Percentiles rank a stretch among this genome's conserved stretches.
These are phyloP conservation scores for Eciton burchellii DNA, from an alignment of 1,140 invertebrate genomes.

Conservation along the genomic window DNA sequence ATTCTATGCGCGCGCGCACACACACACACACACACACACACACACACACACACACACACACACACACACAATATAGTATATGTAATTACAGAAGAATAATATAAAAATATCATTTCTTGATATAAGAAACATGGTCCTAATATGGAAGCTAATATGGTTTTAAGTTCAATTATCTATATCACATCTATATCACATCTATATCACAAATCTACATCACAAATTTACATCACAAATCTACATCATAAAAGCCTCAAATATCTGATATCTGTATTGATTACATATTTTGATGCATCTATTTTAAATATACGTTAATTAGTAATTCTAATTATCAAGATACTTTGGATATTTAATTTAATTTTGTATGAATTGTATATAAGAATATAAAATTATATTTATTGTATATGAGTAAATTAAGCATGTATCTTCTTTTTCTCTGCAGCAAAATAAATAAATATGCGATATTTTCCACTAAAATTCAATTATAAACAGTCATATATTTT, in stretches of 20 bases:
- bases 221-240: no score
- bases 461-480: conserved; percentile 17
- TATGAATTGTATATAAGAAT: conserved; percentile 15
- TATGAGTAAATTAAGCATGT: conserved; percentile 36
- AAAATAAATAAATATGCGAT: conserved; percentile 10
- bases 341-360: conserved; percentile 1
- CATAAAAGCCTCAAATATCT: no score
- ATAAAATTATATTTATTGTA: conserved; percentile 3
- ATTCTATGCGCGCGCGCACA: no score
- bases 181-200: no score
- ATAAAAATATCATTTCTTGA: background rate
- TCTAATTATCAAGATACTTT: conserved; percentile 11
- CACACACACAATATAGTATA: background rate
- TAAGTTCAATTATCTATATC: no score
- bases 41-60: no score
- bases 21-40: no score
- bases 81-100: background rate
- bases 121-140: background rate
- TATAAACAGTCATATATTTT: conserved; percentile 51
- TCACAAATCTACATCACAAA: no score
- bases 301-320: background rate
- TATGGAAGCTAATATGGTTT: no score
- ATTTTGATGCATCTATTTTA: no score
- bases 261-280: no score
- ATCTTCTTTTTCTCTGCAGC: conserved; percentile 33